Percentiles rank a stretch among this genome's conserved stretches.
These are phyloP conservation scores for Muntiacus muntjak DNA, from an alignment of 2,113 vertebrate genomes.

Conservation along the genomic window DNA sequence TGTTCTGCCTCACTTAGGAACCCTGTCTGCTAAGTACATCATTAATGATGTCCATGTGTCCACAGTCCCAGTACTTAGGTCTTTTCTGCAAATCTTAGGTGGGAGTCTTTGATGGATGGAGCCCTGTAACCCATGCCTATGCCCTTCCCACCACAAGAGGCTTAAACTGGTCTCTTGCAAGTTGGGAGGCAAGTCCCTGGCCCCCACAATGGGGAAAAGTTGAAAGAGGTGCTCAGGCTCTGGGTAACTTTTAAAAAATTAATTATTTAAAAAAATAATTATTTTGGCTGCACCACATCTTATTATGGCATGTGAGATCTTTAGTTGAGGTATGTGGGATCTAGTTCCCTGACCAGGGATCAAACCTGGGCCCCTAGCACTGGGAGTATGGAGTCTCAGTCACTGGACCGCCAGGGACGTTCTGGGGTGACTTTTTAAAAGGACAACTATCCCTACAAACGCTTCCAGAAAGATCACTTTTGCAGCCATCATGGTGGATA, in stretches of 20 bases:
- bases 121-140: accelerated
- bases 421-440: neutral
- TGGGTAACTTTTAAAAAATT: neutral
- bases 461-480: neutral
- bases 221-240: neutral
- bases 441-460: neutral
- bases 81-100: neutral
- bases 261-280: neutral
- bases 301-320: neutral
- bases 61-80: neutral
- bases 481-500: neutral
- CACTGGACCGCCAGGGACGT: neutral
- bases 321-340: neutral
- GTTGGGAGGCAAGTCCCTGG: neutral
- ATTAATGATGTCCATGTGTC: neutral
- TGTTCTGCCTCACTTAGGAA: neutral
- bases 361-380: neutral
- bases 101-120: neutral
- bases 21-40: neutral
- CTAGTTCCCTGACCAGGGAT: neutral
- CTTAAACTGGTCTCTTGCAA: neutral
- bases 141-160: neutral
- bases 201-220: accelerated
- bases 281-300: neutral
- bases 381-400: neutral